phyloP scores from a whole-genome alignment of 2,888 invertebrate species.

The Trissolcus brochymenae region DNA sequence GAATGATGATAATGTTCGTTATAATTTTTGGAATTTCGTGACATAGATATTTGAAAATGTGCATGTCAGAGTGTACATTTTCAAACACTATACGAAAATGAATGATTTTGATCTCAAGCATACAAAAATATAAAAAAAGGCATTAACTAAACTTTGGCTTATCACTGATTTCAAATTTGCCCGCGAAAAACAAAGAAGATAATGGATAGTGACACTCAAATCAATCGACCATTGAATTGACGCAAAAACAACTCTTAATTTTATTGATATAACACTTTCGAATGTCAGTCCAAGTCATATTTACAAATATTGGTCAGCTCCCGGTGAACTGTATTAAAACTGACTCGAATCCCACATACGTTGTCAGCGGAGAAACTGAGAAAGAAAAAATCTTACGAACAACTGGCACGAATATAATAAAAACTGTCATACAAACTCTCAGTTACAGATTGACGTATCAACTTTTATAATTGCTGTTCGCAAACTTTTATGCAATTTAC shows the following conservation, averaged over 20 bases:
- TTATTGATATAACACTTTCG: constrained; percentile 65
- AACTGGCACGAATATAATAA: constrained; percentile 35
- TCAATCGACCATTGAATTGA: constrained; percentile 22
- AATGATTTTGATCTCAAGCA: neutral
- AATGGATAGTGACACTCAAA: neutral
- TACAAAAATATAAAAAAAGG: too few relatives aligned
- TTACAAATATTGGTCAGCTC: constrained; percentile 65
- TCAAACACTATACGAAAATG: neutral
- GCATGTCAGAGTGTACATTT: too few relatives aligned
- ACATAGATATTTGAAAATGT: too few relatives aligned
- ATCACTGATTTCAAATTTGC: too few relatives aligned
- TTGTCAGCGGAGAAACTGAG: constrained; percentile 12
- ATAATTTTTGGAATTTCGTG: too few relatives aligned
- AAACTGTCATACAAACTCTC: constrained; percentile 51
- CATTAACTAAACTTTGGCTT: too few relatives aligned
- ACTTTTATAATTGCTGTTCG: constrained; percentile 45
- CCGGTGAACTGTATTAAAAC: constrained; percentile 57
- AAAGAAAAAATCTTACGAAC: constrained; percentile 24
- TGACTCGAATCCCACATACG: constrained; percentile 5
- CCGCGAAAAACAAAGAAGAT: neutral
- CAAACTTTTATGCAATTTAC: constrained; percentile 52
- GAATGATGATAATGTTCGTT: too few relatives aligned
- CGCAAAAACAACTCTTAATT: constrained; percentile 52
- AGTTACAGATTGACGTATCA: constrained; percentile 54
- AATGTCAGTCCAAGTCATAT: constrained; percentile 64